Percentiles rank a stretch among this genome's conserved stretches.
Evolutionary conservation across 1,140 invertebrate genomes (phyloP).

Genomic region (Drosophila parvula): DNA sequence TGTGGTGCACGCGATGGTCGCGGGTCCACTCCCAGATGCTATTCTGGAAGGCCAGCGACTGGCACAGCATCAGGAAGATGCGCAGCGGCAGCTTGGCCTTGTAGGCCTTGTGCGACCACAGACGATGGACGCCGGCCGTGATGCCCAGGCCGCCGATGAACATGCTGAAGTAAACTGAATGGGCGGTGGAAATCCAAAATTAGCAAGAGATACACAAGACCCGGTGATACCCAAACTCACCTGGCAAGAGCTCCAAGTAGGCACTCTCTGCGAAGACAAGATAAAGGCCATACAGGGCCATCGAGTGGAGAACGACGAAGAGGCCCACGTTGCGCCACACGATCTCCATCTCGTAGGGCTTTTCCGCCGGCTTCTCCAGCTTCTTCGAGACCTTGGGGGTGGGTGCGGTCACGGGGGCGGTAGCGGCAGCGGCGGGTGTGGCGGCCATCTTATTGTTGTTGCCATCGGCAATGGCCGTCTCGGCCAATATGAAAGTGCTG

Average conservation of each 20-base stretch:
- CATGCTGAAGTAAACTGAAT: constrained; percentile 59
- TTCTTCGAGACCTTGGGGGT: constrained; percentile 33
- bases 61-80: constrained; percentile 85
- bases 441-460: constrained; percentile 74
- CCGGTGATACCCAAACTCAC: constrained; percentile 85
- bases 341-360: constrained; percentile 84
- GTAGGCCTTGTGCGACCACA: constrained; percentile 93
- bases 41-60: constrained; percentile 85
- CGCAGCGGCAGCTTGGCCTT: constrained; percentile 90
- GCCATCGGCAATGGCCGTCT: constrained; percentile 76
- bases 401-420: constrained; percentile 18
- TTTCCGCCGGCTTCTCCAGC: constrained; percentile 19
- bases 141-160: constrained; percentile 86
- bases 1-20: constrained; percentile 88
- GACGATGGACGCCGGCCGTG: constrained; percentile 92
- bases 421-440: constrained; percentile 36
- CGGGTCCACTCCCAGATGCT: constrained; percentile 85
- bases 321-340: constrained; percentile 91
- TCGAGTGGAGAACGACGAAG: constrained; percentile 88
- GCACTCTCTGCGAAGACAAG: constrained; percentile 87
- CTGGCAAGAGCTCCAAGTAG: constrained; percentile 86
- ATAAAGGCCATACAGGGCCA: constrained; percentile 88
- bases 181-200: not conserved
- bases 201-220: not conserved
- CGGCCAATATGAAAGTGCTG: constrained; percentile 80